A percentile compares a stretch with the other conserved stretches of the same genome.
Conservation (phyloP, 2,888 invertebrate species). For the Phasia obesa region DNA sequence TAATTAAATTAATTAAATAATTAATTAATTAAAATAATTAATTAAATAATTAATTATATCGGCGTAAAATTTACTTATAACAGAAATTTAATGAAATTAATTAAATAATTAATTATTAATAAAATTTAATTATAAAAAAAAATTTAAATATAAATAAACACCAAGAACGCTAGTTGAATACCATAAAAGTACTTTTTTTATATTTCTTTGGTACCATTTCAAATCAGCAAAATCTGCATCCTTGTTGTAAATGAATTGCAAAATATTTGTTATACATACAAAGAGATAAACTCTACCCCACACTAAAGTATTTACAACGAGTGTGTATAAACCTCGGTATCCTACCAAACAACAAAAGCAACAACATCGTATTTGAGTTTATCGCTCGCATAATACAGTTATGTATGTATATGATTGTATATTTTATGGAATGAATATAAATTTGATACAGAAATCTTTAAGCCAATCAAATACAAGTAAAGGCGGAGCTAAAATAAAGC, state of each 20-base stretch:
- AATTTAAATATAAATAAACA: not conserved
- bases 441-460: conserved; percentile 73
- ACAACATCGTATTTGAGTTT: conserved; percentile 52
- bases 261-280: conserved; percentile 4
- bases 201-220: not conserved
- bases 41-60: too few species aligned
- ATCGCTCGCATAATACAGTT: conserved; percentile 35
- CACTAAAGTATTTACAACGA: conserved; percentile 26
- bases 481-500: conserved; percentile 80
- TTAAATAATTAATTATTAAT: too few species aligned
- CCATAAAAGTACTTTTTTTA: not conserved
- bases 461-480: conserved; percentile 79
- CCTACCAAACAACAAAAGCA: conserved; percentile 57
- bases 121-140: not conserved
- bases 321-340: conserved; percentile 51
- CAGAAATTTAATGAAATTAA: too few species aligned
- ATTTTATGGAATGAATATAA: conserved; percentile 36
- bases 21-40: too few species aligned
- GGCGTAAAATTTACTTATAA: too few species aligned
- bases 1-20: too few species aligned
- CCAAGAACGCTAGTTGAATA: too few species aligned
- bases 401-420: conserved; percentile 1
- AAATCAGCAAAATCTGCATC: too few species aligned
- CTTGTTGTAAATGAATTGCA: not conserved
- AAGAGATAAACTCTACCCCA: conserved; percentile 68